These are phyloP conservation scores for Caenorhabditis sp. DNA, from an alignment of 2,888 invertebrate species.

Conservation along the genomic window DNA sequence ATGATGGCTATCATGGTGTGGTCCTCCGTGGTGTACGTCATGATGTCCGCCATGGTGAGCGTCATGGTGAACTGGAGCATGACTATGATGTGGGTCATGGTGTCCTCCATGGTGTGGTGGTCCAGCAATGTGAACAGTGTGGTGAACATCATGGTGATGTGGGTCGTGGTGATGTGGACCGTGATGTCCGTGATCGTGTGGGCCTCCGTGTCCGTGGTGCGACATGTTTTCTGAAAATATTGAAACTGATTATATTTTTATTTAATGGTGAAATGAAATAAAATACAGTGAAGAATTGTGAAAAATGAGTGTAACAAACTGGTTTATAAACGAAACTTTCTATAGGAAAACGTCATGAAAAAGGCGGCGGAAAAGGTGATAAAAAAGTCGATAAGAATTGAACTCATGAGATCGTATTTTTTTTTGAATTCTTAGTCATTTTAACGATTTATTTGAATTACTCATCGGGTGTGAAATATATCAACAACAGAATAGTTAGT, in stretches of 20 bases:
- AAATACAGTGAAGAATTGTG: background rate
- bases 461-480: background rate
- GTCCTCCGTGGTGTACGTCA: conserved; percentile 11
- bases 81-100: conserved; percentile 16
- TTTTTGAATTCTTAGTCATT: background rate
- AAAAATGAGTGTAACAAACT: background rate
- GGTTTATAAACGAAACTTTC: background rate
- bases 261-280: background rate
- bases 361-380: background rate
- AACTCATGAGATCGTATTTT: background rate
- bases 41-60: conserved; percentile 10
- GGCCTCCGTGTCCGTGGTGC: conserved; percentile 11
- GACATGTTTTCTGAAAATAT: background rate
- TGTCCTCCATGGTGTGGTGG: conserved; percentile 17
- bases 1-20: conserved; percentile 16
- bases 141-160: background rate
- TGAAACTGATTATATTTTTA: background rate
- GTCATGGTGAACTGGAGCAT: conserved; percentile 16
- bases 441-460: background rate
- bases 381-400: background rate
- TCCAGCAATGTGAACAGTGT: background rate
- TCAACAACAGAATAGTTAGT: background rate
- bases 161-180: conserved; percentile 8
- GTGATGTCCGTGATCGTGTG: background rate
- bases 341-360: background rate